phyloP scores from a whole-genome alignment of 2,888 invertebrate species.

The Diaprepes abbreviatus region DNA sequence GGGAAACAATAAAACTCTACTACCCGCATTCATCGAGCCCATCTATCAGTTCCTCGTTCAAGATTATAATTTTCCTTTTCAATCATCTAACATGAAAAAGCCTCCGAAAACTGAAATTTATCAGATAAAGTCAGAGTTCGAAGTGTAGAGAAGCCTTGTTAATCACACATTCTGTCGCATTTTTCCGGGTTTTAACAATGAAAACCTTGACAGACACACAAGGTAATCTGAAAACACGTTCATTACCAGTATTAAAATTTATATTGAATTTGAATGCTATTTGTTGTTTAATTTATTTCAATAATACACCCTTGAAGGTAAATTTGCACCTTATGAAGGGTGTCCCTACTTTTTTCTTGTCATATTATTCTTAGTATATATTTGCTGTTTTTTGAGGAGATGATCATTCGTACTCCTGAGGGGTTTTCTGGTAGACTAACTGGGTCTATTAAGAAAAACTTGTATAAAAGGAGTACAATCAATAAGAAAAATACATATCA shows the following conservation, averaged over 20 bases:
- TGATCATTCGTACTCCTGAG: constrained; percentile 50
- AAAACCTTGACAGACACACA: constrained; percentile 59
- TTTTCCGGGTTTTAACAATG: constrained; percentile 61
- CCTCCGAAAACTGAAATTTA: background rate
- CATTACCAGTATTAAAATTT: constrained; percentile 56
- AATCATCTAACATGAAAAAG: background rate
- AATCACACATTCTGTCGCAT: constrained; percentile 52
- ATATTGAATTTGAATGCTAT: constrained; percentile 52
- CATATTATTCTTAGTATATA: constrained; percentile 50
- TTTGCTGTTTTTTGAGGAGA: constrained; percentile 44
- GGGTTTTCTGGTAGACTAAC: constrained; percentile 42
- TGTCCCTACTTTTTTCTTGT: constrained; percentile 52
- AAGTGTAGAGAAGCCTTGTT: constrained; percentile 33
- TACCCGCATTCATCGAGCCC: background rate
- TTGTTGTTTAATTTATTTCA: constrained; percentile 51
- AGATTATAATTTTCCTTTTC: background rate
- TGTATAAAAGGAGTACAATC: constrained; percentile 25
- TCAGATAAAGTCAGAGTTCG: constrained; percentile 22
- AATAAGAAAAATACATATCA: too few relatives aligned
- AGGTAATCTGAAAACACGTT: constrained; percentile 56
- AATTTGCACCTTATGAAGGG: constrained; percentile 55
- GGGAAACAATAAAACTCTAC: too few relatives aligned
- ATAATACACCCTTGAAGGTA: constrained; percentile 58
- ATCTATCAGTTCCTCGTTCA: background rate
- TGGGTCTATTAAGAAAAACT: constrained; percentile 46